Base-by-base conservation (phyloP, 2,888 invertebrate genomes). In the Aleiodes testaceus region DNA sequence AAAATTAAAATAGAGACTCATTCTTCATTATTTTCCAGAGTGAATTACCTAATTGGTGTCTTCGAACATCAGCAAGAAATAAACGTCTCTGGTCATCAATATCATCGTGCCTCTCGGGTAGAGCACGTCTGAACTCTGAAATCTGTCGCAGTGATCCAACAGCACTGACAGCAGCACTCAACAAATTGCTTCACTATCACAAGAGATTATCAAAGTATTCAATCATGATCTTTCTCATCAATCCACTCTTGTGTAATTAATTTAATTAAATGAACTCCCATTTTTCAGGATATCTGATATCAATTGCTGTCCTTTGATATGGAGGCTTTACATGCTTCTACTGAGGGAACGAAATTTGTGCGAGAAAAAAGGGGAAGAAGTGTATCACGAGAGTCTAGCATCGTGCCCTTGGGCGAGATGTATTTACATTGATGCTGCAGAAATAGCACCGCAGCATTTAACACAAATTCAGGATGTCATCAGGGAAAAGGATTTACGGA, bases 381-480 rank as follows among this genome's bases (percentile, higher is more conserved):
- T 84, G 22, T 87, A 85, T 75, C 86, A 85, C 64, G 80, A 82
- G 70, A 82, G 84, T 44, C 79, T 86, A 1, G 79, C 79, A 3
- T 80, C 81, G 36, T 87, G 87, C 71, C 87, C 87, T 7, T 87
- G 87, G 87, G 80, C 83, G n/a, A 81, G 84, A 69, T 81, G 89
- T 3, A 84, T 93, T 52, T 93, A 93, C 78, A 89, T 92, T 75
- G 92, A 92, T 82, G 92, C 92, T 3, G 91, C 91, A 1, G 90
- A 91, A 75, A 89, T 91, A 78, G 89, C 92, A 47, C 93, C 91
- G 42, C 87, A 87, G 75, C 75, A 84, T 72, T 75, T 87, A 74
- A 88, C 90, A 0, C 92, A 92, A 88, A 90, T 95, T 77, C 92
- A 93, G 81, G 95, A 94, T 88, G 88, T 93, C 70, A 90, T 94